phyloP scores from a whole-genome alignment of 2,888 invertebrate species.

The Meliscaeva auricollis region DNA sequence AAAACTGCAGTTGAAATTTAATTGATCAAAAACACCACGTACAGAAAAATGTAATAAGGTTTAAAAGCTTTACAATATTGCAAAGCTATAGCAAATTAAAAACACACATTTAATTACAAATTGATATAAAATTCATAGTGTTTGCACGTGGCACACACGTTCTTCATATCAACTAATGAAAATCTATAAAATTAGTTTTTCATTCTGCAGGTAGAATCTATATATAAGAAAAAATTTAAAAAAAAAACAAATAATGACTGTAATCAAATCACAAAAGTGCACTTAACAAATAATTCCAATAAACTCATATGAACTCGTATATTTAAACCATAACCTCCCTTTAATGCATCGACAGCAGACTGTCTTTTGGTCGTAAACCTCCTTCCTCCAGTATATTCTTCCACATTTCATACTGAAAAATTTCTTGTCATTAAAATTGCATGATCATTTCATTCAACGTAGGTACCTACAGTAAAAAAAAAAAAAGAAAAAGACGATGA shows the following conservation, averaged over 20 bases:
- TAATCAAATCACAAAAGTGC: slow-evolving; percentile 4
- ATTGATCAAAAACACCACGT: not conserved
- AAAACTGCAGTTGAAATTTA: too few species aligned
- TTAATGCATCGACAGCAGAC: too few species aligned
- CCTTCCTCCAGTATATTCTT: not conserved
- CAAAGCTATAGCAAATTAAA: slow-evolving; percentile 4
- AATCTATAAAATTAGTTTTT: slow-evolving; percentile 10
- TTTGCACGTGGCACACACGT: not conserved
- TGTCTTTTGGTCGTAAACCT: not conserved
- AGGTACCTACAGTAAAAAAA: not conserved
- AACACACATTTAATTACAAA: not conserved
- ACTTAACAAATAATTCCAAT: not conserved
- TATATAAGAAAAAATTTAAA: too few species aligned
- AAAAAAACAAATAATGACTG: not conserved
- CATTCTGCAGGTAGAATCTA: not conserved
- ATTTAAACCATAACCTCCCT: too few species aligned
- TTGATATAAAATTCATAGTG: not conserved
- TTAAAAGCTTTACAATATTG: too few species aligned
- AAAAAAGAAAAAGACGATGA: not conserved
- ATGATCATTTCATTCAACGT: slow-evolving; percentile 35
- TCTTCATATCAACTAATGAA: not conserved
- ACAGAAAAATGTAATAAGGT: not conserved
- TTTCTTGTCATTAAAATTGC: slow-evolving; percentile 52
- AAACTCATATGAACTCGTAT: not conserved
- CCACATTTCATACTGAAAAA: not conserved